phyloP scores from a whole-genome alignment of 2,113 vertebrate genomes.

The Lasiurus cinereus region DNA sequence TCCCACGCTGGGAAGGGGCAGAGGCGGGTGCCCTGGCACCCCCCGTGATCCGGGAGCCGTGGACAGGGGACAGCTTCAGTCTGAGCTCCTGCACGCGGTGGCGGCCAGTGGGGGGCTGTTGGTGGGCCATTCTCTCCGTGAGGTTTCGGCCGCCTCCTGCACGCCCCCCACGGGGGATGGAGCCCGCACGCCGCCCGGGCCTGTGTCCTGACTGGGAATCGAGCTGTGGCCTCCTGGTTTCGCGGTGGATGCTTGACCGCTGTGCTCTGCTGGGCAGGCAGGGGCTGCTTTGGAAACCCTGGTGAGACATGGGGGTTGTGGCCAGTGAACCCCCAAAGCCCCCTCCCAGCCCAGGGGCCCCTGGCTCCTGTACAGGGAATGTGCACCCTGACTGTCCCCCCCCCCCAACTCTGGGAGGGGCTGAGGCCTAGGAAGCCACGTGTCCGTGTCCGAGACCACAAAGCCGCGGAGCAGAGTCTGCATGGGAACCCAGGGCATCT shows the following conservation, averaged over 20 bases:
- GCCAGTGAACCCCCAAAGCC: neutral
- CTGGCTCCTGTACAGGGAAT: accelerated
- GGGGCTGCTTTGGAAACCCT: neutral
- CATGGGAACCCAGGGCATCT: neutral
- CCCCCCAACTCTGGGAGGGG: no score
- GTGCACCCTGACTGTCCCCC: accelerated
- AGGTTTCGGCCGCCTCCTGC: no score
- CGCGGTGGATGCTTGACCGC: no score
- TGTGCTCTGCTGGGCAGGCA: no score
- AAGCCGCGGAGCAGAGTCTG: neutral
- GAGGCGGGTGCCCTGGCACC: accelerated
- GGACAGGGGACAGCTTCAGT: no score
- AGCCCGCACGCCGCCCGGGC: no score
- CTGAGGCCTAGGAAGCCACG: neutral
- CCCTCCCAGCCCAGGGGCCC: neutral
- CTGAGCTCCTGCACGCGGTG: accelerated
- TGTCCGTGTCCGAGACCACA: neutral
- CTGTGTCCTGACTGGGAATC: no score
- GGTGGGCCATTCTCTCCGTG: accelerated
- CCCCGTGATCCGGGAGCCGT: accelerated
- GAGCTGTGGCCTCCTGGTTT: no score
- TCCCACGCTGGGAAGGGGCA: neutral
- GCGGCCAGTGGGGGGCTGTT: no score
- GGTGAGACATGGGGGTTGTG: neutral
- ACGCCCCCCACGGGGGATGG: no score